A percentile compares a stretch with the other conserved stretches of the same genome.
phyloP scores from a whole-genome alignment of 1,140 invertebrate genomes.

The Cherax quadricarinatus region DNA sequence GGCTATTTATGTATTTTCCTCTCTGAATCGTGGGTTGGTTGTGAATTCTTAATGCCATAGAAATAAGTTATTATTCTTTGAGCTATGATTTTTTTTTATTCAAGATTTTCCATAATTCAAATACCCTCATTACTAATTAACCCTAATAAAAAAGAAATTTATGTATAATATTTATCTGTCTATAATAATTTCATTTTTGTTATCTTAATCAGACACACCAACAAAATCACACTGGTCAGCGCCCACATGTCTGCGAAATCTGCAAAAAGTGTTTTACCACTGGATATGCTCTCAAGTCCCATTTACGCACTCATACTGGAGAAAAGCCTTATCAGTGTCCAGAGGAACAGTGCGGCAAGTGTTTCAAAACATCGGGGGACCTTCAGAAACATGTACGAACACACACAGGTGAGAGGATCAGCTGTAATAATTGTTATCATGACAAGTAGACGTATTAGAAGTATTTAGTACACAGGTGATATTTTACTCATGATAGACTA shows the following conservation, averaged over 20 bases:
- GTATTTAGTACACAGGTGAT: no score
- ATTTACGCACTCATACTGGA: conserved; percentile 92
- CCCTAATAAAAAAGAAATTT: neutral
- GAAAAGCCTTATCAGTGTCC: conserved; percentile 91
- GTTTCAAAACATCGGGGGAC: conserved; percentile 87
- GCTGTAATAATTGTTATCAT: neutral
- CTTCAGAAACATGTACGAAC: conserved; percentile 84
- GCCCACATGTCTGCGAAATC: conserved; percentile 91
- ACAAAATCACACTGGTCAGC: conserved; percentile 78
- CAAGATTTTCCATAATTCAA: no score
- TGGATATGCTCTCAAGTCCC: conserved; percentile 94
- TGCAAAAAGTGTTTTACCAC: conserved; percentile 95
- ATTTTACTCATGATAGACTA: no score
- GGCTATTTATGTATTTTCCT: no score
- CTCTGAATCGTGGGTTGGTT: no score
- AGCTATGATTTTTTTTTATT: no score
- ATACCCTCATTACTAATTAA: no score
- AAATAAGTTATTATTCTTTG: no score
- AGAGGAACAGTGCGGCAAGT: conserved; percentile 88
- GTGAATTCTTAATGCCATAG: no score
- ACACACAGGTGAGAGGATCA: conserved; percentile 80
- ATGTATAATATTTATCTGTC: neutral
- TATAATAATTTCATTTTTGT: neutral
- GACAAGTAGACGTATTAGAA: no score
- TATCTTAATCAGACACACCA: conserved; percentile 45